Evolutionary conservation across 2,888 invertebrate species (phyloP).

Genomic region (Catocala sponsa): DNA sequence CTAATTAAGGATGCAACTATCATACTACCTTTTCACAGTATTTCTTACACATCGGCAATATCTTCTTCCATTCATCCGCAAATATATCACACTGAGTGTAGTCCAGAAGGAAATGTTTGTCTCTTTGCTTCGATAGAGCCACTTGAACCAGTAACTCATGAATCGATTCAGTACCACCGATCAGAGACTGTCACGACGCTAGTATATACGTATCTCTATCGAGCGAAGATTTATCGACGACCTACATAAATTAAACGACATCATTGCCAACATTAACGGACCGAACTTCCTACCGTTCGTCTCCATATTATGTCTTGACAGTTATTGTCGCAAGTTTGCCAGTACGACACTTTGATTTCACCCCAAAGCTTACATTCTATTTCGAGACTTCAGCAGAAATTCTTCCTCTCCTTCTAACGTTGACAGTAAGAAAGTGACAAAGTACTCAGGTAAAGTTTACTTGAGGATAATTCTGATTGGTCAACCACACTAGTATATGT

Average conservation of each 20-base stretch:
- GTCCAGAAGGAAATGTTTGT: no score
- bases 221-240: conserved; percentile 37
- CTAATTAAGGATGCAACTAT: no score
- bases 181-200: conserved; percentile 1
- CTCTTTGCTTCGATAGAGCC: no score
- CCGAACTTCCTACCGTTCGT: conserved; percentile 42
- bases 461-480: conserved; percentile 39
- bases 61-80: no score
- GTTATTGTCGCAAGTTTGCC: conserved; percentile 64
- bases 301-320: conserved; percentile 59
- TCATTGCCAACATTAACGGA: conserved; percentile 48
- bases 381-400: conserved; percentile 32
- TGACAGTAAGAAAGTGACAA: conserved; percentile 13
- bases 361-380: conserved; percentile 33
- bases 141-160: no score
- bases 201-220: conserved; percentile 28
- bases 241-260: conserved; percentile 49
- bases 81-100: no score
- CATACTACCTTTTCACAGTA: no score
- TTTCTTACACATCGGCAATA: no score
- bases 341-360: conserved; percentile 51
- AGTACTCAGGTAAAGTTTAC: conserved; percentile 35
- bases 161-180: no score
- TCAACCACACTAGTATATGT: conserved; percentile 27
- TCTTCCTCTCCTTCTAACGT: conserved; percentile 17